Evolutionary conservation across 2,888 invertebrate species (phyloP), one percentile per base, ranked within the genome.

Genomic region (Mythimna ferrago): DNA sequence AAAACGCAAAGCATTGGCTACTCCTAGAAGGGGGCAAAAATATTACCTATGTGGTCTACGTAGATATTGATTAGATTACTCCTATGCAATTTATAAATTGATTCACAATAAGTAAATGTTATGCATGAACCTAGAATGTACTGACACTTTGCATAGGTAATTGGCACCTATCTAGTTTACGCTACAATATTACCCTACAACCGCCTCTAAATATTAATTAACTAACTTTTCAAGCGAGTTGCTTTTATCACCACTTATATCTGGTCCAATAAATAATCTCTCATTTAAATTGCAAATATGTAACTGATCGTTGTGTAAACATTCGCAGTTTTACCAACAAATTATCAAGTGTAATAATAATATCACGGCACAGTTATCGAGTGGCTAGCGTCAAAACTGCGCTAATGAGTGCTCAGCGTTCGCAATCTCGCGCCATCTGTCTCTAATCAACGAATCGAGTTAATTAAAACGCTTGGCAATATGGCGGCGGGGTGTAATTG

Each of bases 381-480:
- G 83, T 83, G 82, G 83, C 80, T 81, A 87, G 84, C 84, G 84
- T 89, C 89, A 89, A 90, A 90, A 91, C 89, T 91, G 89, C 91
- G 93, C 92, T 95, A 94, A 94, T 94, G 93, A 94, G 90, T 87
- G 87, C 86, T 90, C 89, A 88, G 89, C 91, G 92, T 92, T 92
- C 90, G 93, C 93, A 93, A 94, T 94, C 92, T 93, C 93, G 92
- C 94, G 91, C 94, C 95, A 95, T 95, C 94, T 96, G 95, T 94
- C 94, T 92, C 94, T 94, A 95, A 96, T 96, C 95, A 96, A 94
- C 95, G 95, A 92, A 94, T 94, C 90, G 91, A 95, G 95, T 96
- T 95, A 95, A 96, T 96, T 95, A 96, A 96, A 96, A 95, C 94
- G 95, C 93, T 93, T 92, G 91, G 94, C 95, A 96, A 94, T 94